phyloP scores from a whole-genome alignment of 2,113 vertebrate species.

The Brachyhypopomus occidentalis region DNA sequence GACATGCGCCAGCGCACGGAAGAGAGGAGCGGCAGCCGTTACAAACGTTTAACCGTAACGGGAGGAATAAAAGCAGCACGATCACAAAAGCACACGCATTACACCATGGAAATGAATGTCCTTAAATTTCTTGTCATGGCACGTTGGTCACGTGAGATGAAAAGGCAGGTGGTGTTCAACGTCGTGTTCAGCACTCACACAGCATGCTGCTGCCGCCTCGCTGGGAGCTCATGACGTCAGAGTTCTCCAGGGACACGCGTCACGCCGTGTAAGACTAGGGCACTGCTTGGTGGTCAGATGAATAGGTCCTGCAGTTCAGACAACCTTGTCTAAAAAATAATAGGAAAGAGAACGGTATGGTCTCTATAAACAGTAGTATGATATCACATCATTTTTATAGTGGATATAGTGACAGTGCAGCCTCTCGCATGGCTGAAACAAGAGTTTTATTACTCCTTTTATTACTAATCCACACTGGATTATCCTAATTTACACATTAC shows the following conservation, averaged over 20 bases:
- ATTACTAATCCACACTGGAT: no score
- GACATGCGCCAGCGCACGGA: neutral
- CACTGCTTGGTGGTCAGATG: slow-evolving; percentile 10
- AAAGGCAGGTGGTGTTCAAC: neutral
- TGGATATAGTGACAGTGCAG: no score
- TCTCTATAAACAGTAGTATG: neutral
- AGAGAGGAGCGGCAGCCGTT: no score
- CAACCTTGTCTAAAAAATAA: neutral
- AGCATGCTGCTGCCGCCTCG: slow-evolving; percentile 61
- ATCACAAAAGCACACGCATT: neutral
- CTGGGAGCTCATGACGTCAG: slow-evolving; percentile 66
- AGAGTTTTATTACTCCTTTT: no score
- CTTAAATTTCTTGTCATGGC: neutral
- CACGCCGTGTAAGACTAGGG: neutral
- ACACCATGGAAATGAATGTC: neutral
- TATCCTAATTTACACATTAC: no score
- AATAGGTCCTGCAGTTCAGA: neutral
- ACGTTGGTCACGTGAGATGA: neutral
- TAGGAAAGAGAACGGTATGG: neutral
- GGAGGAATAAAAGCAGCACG: neutral
- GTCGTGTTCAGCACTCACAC: slow-evolving; percentile 64
- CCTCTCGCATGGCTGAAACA: no score
- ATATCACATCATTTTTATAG: no score
- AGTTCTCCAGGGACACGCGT: neutral
- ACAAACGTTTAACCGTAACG: neutral